Evolutionary conservation across 2,888 invertebrate genomes (phyloP).

Genomic region (Machimus rusticus): DNA sequence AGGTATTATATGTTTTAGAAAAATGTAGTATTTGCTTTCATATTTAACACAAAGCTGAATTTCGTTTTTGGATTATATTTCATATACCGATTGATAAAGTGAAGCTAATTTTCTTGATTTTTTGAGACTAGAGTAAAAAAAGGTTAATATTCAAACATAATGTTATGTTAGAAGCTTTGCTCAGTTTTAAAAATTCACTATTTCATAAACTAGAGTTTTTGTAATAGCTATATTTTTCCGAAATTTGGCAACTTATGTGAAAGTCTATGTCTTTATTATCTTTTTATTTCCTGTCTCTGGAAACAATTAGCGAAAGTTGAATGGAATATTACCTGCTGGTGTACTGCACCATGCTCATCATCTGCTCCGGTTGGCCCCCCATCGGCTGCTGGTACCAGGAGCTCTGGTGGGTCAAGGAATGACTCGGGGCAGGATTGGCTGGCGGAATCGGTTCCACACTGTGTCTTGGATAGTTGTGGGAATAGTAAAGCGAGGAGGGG

Average conservation of each 20-base stretch:
- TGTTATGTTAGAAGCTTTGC: too few relatives aligned
- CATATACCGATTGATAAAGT: too few relatives aligned
- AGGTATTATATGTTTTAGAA: too few relatives aligned
- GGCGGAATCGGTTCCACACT: constrained; percentile 20
- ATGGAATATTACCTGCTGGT: constrained; percentile 57
- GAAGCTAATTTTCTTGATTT: too few relatives aligned
- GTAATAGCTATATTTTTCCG: too few relatives aligned
- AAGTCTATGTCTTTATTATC: not conserved
- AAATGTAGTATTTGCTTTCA: too few relatives aligned
- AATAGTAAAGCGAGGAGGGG: constrained; percentile 55
- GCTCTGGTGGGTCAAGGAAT: not conserved
- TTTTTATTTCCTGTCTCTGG: not conserved
- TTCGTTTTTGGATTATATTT: too few relatives aligned
- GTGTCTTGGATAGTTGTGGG: constrained; percentile 52
- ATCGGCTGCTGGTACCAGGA: constrained; percentile 28
- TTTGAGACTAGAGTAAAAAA: too few relatives aligned
- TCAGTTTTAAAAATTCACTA: too few relatives aligned
- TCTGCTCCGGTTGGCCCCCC: constrained; percentile 53
- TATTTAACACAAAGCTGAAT: too few relatives aligned
- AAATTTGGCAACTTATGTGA: not conserved
- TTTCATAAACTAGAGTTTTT: too few relatives aligned
- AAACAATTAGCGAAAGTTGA: not conserved
- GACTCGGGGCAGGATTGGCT: not conserved
- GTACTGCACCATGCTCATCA: constrained; percentile 60
- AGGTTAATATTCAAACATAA: too few relatives aligned